phyloP scores from a whole-genome alignment of 2,113 vertebrate species.

The Illadopsis cleaveri region DNA sequence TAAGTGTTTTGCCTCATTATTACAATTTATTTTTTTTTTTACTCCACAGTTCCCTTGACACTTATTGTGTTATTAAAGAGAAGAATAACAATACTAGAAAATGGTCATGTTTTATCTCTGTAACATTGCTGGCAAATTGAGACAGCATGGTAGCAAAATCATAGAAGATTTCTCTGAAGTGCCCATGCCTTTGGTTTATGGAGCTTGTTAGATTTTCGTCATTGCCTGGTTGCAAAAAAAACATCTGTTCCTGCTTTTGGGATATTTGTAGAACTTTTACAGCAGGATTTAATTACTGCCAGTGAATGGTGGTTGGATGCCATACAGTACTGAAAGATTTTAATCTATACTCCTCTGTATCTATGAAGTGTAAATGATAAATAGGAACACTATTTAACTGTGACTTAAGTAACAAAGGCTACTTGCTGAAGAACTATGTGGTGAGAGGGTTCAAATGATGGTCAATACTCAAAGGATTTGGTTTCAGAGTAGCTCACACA shows the following conservation, averaged over 20 bases:
- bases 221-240: conserved; percentile 65
- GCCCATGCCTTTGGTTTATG: conserved; percentile 47
- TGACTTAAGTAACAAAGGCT: conserved; percentile 25
- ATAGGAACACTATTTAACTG: conserved; percentile 38
- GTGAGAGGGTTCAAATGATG: conserved; percentile 16
- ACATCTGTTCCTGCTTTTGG: conserved; percentile 79
- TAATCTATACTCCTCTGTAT: conserved; percentile 64
- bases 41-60: background rate
- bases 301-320: conserved; percentile 73
- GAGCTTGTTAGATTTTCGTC: conserved; percentile 64
- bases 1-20: conserved; percentile 19
- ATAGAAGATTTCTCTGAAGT: conserved; percentile 44
- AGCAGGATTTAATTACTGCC: conserved; percentile 79
- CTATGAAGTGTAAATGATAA: conserved; percentile 76
- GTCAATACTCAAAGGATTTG: background rate
- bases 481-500: conserved; percentile 21
- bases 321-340: conserved; percentile 74
- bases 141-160: background rate
- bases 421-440: conserved; percentile 14
- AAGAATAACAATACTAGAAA: background rate
- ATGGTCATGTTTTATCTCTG: conserved; percentile 17
- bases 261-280: conserved; percentile 75
- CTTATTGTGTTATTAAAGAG: background rate
- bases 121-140: conserved; percentile 30
- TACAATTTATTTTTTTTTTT: background rate